Percentiles rank a stretch among this genome's conserved stretches.
phyloP scores from a whole-genome alignment of 2,113 vertebrate species.

The Platanista minor region DNA sequence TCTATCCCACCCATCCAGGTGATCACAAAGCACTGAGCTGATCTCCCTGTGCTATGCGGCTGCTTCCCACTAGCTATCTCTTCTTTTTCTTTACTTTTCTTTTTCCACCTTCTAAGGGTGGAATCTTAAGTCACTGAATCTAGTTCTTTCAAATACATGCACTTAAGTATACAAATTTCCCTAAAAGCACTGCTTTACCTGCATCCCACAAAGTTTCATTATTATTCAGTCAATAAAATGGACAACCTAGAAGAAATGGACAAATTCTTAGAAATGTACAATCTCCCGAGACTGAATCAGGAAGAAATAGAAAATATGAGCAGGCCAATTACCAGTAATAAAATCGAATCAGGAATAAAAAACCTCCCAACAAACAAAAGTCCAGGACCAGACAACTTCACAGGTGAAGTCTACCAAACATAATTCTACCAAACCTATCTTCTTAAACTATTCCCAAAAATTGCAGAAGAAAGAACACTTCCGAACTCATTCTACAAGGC shows the following conservation, averaged over 20 bases:
- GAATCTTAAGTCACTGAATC: neutral
- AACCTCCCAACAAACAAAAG: neutral
- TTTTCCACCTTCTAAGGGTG: neutral
- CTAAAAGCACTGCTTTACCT: neutral
- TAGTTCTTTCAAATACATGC: neutral
- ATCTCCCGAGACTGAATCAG: neutral
- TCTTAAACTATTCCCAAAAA: neutral
- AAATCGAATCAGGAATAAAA: neutral
- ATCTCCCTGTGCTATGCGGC: too few relatives aligned
- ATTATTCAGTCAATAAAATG: neutral
- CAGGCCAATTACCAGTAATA: neutral
- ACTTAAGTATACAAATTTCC: slow-evolving; percentile 5
- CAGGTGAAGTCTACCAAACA: neutral
- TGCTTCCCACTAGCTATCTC: too few relatives aligned
- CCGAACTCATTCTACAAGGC: neutral
- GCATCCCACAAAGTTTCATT: neutral
- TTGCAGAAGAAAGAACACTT: neutral
- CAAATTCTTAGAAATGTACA: neutral
- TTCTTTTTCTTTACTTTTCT: neutral
- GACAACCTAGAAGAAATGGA: neutral
- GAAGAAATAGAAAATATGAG: neutral
- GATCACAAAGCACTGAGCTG: too few relatives aligned
- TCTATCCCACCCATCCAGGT: too few relatives aligned
- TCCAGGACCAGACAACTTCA: neutral
- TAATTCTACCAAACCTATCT: neutral